A percentile compares a stretch with the other conserved stretches of the same genome.
These are phyloP conservation scores for Calliopum simillimum DNA, from an alignment of 2,888 invertebrate genomes.

Conservation along the genomic window DNA sequence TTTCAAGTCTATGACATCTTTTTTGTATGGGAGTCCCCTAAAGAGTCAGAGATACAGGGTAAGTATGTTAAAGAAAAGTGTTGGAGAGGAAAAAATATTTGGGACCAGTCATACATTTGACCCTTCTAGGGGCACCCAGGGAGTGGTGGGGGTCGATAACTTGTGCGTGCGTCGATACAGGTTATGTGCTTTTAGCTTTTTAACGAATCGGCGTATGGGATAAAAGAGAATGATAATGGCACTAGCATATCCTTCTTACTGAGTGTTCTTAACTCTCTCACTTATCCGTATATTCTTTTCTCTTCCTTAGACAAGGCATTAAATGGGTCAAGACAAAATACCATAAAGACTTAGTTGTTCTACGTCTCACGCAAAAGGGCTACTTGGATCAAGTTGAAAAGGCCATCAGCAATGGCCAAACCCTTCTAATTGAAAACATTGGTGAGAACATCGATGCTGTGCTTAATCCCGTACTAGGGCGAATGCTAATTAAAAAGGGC, in stretches of 20 bases:
- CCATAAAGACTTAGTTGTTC: conserved; percentile 77
- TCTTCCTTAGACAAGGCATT: conserved; percentile 77
- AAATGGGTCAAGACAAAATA: conserved; percentile 96
- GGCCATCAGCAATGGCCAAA: conserved; percentile 79
- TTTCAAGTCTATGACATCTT: no score
- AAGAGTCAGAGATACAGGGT: no score
- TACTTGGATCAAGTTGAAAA: conserved; percentile 87
- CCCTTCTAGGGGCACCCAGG: no score
- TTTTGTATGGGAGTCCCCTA: no score
- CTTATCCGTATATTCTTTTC: neutral
- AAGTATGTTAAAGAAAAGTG: no score
- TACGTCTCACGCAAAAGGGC: conserved; percentile 83
- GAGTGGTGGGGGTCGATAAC: no score
- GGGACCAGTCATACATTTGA: no score
- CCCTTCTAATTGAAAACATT: conserved; percentile 89
- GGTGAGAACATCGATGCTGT: conserved; percentile 91
- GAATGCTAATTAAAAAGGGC: conserved; percentile 90
- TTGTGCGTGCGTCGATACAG: no score
- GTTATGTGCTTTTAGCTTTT: no score
- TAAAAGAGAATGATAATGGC: no score
- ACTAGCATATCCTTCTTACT: neutral
- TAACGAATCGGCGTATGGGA: no score
- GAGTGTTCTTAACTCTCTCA: neutral
- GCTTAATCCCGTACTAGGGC: conserved; percentile 87
- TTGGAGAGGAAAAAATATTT: no score